Percentiles rank a stretch among this genome's conserved stretches.
Evolutionary conservation across 2,113 vertebrate genomes (phyloP).

Genomic region (Urocitellus parryii): DNA sequence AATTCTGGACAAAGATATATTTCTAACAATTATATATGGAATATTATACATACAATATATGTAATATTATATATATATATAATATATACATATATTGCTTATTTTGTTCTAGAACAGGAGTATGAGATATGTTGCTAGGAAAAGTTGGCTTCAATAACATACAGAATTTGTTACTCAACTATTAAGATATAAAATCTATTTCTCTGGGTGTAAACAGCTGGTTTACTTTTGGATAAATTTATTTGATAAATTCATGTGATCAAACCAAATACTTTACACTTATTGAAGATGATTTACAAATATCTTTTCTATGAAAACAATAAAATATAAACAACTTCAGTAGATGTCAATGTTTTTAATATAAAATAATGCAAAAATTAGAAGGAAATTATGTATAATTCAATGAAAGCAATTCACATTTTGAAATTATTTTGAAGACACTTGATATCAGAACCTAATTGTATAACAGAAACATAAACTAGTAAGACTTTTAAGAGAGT

Average conservation of each 20-base stretch:
- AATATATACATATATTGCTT: neutral
- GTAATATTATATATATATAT: too few species aligned
- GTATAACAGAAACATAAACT: constrained; percentile 31
- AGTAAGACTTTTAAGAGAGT: neutral
- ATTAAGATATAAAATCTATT: neutral
- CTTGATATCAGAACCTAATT: neutral
- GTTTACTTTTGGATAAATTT: neutral
- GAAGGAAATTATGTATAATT: constrained; percentile 37
- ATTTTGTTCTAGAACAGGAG: neutral
- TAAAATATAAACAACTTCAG: neutral
- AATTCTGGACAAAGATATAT: neutral
- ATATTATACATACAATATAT: too few species aligned
- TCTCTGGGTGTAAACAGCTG: neutral
- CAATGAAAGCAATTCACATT: constrained; percentile 50
- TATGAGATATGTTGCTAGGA: neutral
- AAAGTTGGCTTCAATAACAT: neutral
- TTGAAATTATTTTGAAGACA: constrained; percentile 35
- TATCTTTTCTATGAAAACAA: neutral
- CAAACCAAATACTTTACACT: constrained; percentile 2
- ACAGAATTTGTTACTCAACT: neutral
- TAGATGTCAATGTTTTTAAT: constrained; percentile 32
- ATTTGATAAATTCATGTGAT: neutral
- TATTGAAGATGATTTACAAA: neutral
- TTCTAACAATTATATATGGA: neutral
- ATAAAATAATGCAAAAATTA: constrained; percentile 14